Percentiles rank a stretch among this genome's conserved stretches.
phyloP scores from a whole-genome alignment of 2,113 vertebrate species.

The Indicator maculatus region DNA sequence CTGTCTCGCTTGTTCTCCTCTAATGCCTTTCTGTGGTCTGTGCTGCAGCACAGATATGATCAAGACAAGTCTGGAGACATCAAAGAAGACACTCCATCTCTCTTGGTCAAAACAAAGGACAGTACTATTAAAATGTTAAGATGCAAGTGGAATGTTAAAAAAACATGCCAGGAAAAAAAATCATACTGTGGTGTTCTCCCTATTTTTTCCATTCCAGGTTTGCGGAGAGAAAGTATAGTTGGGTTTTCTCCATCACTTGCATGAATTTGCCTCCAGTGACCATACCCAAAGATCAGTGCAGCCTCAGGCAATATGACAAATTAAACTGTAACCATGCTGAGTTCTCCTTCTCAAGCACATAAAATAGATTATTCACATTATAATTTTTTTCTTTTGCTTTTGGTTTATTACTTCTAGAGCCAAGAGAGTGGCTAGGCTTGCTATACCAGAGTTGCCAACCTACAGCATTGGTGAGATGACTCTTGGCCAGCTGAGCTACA shows the following conservation, averaged over 20 bases:
- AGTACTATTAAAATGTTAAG: not conserved
- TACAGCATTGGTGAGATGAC: rapidly evolving
- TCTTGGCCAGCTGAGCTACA: not conserved
- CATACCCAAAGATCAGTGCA: not conserved
- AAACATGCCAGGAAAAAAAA: not conserved
- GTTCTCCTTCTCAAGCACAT: not conserved
- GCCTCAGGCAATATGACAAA: not conserved
- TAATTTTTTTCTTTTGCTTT: not conserved
- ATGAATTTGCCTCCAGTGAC: not conserved
- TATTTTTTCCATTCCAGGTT: not conserved
- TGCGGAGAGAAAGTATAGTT: not conserved
- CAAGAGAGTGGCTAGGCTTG: not conserved
- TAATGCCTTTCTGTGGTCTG: not conserved
- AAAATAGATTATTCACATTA: not conserved
- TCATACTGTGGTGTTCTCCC: not conserved
- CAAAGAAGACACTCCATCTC: slow-evolving; percentile 4
- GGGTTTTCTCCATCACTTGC: not conserved
- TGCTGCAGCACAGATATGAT: not conserved
- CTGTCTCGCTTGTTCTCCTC: not conserved
- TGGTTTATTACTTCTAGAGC: not conserved
- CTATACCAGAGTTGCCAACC: too few species aligned
- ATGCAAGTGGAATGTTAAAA: not conserved
- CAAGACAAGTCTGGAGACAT: slow-evolving; percentile 40
- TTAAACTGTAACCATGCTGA: not conserved
- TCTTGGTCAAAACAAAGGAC: not conserved